Base-by-base conservation (phyloP, 2,888 invertebrate species). In the Hipparchia sbordonii region DNA sequence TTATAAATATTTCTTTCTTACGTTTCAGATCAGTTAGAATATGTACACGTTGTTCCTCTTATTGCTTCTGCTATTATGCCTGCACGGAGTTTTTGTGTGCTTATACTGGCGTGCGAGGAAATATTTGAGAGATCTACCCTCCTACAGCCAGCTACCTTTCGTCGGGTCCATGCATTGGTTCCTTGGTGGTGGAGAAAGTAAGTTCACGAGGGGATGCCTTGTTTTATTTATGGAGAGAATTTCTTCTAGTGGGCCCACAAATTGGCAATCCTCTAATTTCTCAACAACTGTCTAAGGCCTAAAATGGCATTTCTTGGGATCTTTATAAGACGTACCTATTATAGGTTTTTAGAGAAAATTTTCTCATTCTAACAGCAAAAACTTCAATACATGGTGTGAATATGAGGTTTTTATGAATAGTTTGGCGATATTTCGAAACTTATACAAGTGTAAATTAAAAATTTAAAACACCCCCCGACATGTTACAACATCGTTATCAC, bases 151-250 rank as follows among this genome's bases (percentile, higher is more conserved):
- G 57, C 7, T 57, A 3, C 57, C 57, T 13, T 13, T 57, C 9
- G 8, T 57, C 3, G 57, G 57, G 23, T 57, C 57, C 13, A 7
- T 57, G 23, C 57, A 57, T 13, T 8, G 57, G 57, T 57, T 57
- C 57, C 57, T 57, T 9, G 57, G 57, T 3, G 57, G 57, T 2
- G 57, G 57, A 57, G 57, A 57, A 57, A 23, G 57, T 57, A 57
- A 23, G 23, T 8, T 57, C 23, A 23, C 8, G 2, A 8, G 48
- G 8, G 48, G 1, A 57, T 57, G 6, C 54, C n/a, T 54, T 4
- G 10, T 10, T 5, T 52, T 52, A 52, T 12, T 52, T 52, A 39
- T 12, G 10, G 12, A 5, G 12, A 39, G 39, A 4, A 39, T 39
- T 39, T 39, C 39, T 39, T 39, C 39, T 39, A 39, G 39, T 9